These are phyloP conservation scores for Pangasius krempfi DNA, from an alignment of 2,797 vertebrate species.

Conservation along the genomic window DNA sequence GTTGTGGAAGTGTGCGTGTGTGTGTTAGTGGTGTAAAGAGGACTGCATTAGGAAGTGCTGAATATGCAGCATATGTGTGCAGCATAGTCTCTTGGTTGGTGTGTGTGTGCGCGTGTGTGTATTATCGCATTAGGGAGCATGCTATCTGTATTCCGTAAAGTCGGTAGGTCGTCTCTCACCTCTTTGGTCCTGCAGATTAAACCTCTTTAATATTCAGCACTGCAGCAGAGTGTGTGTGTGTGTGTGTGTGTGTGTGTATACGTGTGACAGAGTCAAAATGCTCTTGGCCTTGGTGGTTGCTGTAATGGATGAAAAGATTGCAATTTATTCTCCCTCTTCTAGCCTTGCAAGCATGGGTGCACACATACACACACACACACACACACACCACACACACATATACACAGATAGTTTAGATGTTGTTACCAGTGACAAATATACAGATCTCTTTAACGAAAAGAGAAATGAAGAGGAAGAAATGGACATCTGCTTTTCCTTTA, in stretches of 20 bases:
- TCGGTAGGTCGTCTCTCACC: slow-evolving; percentile 55
- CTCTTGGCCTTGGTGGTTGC: slow-evolving; percentile 35
- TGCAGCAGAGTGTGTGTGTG: slow-evolving; percentile 40
- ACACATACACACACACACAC: slow-evolving; percentile 13
- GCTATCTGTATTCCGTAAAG: slow-evolving; percentile 51
- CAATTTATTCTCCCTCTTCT: slow-evolving; percentile 36
- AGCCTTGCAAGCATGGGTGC: neutral
- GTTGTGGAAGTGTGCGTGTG: slow-evolving; percentile 18
- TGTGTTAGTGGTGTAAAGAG: slow-evolving; percentile 18
- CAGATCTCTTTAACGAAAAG: neutral
- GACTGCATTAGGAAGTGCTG: slow-evolving; percentile 18
- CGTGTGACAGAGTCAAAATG: slow-evolving; percentile 26
- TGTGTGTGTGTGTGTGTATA: neutral
- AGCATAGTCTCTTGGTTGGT: neutral
- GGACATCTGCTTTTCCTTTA: slow-evolving; percentile 13
- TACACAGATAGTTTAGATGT: neutral
- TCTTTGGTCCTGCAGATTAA: slow-evolving; percentile 44
- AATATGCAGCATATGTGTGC: slow-evolving; percentile 26
- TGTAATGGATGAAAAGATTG: slow-evolving; percentile 38
- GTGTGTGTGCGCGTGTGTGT: neutral
- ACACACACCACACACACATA: slow-evolving; percentile 7
- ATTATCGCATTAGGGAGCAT: neutral
- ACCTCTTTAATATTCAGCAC: slow-evolving; percentile 53
- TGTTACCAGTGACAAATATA: neutral
- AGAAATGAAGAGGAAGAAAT: slow-evolving; percentile 8